Percentiles rank a stretch among this genome's conserved stretches.
Conservation (phyloP, 2,888 invertebrate genomes). For the Calephelis perditalis region DNA sequence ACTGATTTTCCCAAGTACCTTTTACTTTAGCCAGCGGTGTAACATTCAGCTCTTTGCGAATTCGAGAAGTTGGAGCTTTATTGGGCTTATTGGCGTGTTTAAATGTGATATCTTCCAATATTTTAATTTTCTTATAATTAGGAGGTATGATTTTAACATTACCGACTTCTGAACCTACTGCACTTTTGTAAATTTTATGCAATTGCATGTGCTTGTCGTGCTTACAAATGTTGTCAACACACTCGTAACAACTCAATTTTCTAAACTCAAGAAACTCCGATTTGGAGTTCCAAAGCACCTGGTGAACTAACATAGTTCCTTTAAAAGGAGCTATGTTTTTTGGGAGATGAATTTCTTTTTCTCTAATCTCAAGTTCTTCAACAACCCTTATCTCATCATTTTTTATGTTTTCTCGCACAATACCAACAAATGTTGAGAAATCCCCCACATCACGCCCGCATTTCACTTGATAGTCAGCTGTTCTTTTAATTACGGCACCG, state of each 20-base stretch:
- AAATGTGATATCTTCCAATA: conserved; percentile 16
- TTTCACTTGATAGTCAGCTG: neutral
- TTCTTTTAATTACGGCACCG: conserved; percentile 9
- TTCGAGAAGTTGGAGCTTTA: neutral
- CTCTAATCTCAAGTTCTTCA: conserved; percentile 17
- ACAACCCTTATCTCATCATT: conserved; percentile 16
- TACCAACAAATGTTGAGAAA: conserved; percentile 15
- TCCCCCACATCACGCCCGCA: conserved; percentile 9
- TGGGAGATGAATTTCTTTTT: conserved; percentile 17
- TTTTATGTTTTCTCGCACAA: conserved; percentile 15
- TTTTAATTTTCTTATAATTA: conserved; percentile 13
- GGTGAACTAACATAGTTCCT: conserved; percentile 19
- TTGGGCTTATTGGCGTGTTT: conserved; percentile 12
- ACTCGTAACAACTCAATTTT: conserved; percentile 18
- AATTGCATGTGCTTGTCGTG: conserved; percentile 23
- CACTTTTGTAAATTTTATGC: conserved; percentile 23
- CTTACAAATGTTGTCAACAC: conserved; percentile 17
- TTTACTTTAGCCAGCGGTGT: neutral
- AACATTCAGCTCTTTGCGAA: neutral
- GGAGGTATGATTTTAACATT: conserved; percentile 20
- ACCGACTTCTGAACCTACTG: conserved; percentile 17
- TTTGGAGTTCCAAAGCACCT: conserved; percentile 17
- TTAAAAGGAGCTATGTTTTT: conserved; percentile 17
- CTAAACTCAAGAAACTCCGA: conserved; percentile 19
- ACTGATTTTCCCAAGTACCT: conserved; percentile 1